phyloP scores from a whole-genome alignment of 2,113 vertebrate species.

The Ramphastos sulfuratus region DNA sequence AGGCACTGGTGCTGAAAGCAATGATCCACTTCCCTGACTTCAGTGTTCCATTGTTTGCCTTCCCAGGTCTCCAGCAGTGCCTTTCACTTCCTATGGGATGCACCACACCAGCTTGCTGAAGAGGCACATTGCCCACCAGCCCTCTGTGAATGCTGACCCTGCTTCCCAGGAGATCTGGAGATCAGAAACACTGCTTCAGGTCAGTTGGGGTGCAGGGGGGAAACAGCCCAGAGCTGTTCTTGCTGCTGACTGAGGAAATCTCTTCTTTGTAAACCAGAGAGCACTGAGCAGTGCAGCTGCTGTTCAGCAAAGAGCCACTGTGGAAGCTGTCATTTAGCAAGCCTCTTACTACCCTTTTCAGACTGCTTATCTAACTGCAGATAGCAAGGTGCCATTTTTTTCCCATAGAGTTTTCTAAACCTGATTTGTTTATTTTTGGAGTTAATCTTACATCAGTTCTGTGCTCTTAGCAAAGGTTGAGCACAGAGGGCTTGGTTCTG shows the following conservation, averaged over 20 bases:
- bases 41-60: background rate
- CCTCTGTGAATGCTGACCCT: conserved; percentile 91
- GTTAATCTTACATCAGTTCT: background rate
- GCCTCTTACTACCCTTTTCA: background rate
- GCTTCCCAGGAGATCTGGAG: conserved; percentile 98
- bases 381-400: no score
- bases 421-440: background rate
- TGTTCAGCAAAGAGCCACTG: background rate
- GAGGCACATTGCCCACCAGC: conserved; percentile 92
- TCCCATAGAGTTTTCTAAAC: background rate
- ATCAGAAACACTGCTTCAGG: conserved; percentile 90
- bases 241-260: background rate
- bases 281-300: background rate
- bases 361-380: background rate
- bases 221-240: background rate
- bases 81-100: conserved; percentile 88
- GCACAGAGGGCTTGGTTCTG: background rate
- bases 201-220: background rate
- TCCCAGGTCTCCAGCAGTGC: conserved; percentile 80
- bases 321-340: background rate
- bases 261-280: background rate
- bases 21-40: background rate
- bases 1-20: background rate
- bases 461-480: background rate
- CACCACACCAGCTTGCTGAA: conserved; percentile 91